Base-by-base conservation (phyloP, 2,888 invertebrate species). In the Carcina quercana region DNA sequence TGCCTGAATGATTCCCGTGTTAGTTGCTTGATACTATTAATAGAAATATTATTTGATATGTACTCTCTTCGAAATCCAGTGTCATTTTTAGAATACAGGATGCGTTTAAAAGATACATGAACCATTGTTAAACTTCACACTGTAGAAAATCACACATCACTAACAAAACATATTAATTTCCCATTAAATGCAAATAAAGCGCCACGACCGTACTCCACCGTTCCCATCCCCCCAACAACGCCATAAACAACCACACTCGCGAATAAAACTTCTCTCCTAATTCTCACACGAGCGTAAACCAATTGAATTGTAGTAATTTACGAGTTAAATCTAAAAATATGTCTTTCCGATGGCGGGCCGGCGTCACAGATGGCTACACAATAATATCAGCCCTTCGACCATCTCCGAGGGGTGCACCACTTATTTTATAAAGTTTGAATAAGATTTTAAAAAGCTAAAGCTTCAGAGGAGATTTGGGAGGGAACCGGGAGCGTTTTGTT, bases 321-420 rank as follows among this genome's bases (percentile, higher is more conserved):
- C 72, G 76, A 78, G 76, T 70, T 72, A 78, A 78, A 79, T 79
- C 79, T 79, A 79, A 82, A 82, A 83, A 82, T 82, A 82, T 82
- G 80, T 76, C 78, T 74, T 70, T 72, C 65, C 71, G 65, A 78
- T 76, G 63, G 68, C 72, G 70, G 47, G 44, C 58, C 57, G 51
- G 58, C 70, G 80, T 76, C 80, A 74, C 82, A 83, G 82, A 80
- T 82, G 82, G 79, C 74, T 78, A 62, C 79, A 78, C 82, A 79
- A 80, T 79, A 80, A 74, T 74, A 73, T 67, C 66, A 51, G 53
- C 58, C 53, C 51, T 40, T 43, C 57, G 65, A 58, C 58, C 73
- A 78, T 67, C 66, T 52, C 53, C 42, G 59, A 74, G 67, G 76
- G 78, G 72, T 59, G 55, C 62, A 44, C 61, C 70, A 70, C 73